phyloP scores from a whole-genome alignment of 1,140 invertebrate species.

The Mizuhopecten yessoensis region DNA sequence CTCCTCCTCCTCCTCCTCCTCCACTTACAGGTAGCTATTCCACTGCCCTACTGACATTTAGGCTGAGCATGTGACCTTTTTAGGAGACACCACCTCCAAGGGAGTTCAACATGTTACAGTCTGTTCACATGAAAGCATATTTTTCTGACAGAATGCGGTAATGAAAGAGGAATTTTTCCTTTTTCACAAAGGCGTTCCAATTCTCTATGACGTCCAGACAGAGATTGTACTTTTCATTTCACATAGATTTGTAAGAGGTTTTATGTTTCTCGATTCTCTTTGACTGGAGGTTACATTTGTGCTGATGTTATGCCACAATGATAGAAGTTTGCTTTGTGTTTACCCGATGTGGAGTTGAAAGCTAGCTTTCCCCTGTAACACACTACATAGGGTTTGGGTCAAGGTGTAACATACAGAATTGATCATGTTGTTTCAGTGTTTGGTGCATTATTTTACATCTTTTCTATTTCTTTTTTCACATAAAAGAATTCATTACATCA shows the following conservation, averaged over 20 bases:
- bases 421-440: not conserved
- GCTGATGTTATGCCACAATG: not conserved
- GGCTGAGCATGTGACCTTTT: not conserved
- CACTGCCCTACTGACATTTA: constrained; percentile 12
- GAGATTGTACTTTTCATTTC: constrained; percentile 18
- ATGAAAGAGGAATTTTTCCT: constrained; percentile 28
- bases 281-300: not conserved
- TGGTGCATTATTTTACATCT: not conserved
- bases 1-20: not conserved
- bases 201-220: not conserved
- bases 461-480: not conserved
- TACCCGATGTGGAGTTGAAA: not conserved
- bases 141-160: constrained; percentile 4
- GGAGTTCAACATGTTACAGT: not conserved
- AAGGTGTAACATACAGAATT: not conserved
- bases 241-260: not conserved
- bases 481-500: not conserved
- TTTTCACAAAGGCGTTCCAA: constrained; percentile 14
- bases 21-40: not conserved
- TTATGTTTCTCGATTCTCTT: not conserved
- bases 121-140: not conserved
- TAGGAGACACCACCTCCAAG: not conserved
- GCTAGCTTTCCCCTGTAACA: not conserved
- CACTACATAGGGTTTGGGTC: not conserved
- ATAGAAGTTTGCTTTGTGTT: not conserved